These are phyloP conservation scores for Drosophila biarmipes DNA, from an alignment of 1,140 invertebrate species.

Conservation along the genomic window DNA sequence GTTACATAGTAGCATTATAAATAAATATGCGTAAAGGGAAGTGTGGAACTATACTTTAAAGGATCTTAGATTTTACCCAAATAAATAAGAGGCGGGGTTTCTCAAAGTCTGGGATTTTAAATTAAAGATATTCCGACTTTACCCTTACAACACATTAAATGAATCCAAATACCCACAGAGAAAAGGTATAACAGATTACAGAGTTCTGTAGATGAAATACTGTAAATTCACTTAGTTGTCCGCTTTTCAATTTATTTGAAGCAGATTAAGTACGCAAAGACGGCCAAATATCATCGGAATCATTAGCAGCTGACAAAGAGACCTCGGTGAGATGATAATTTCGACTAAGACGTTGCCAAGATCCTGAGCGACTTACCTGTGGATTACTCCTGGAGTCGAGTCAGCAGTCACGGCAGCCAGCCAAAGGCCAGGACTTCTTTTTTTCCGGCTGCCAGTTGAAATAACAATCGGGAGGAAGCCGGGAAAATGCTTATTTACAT, in stretches of 20 bases:
- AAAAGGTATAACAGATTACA: neutral
- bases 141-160: no score
- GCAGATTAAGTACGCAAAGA: slow-evolving; percentile 12
- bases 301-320: slow-evolving; percentile 1
- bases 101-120: neutral
- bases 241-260: slow-evolving; percentile 25
- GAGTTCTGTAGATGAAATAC: neutral
- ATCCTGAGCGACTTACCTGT: slow-evolving; percentile 57
- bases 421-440: slow-evolving; percentile 13
- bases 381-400: slow-evolving; percentile 26
- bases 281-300: slow-evolving; percentile 19
- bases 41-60: no score
- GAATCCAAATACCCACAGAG: neutral
- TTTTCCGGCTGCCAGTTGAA: slow-evolving; percentile 29
- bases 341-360: slow-evolving; percentile 55
- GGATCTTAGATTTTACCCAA: no score
- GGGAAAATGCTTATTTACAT: slow-evolving; percentile 69
- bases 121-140: neutral
- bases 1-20: neutral
- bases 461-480: slow-evolving; percentile 26
- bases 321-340: slow-evolving; percentile 22
- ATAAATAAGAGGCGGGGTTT: no score
- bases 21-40: neutral
- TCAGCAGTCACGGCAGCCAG: slow-evolving; percentile 39
- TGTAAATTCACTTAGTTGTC: neutral